Evolutionary conservation across 2,888 invertebrate genomes (phyloP).

Genomic region (Protodeltote pygarga): DNA sequence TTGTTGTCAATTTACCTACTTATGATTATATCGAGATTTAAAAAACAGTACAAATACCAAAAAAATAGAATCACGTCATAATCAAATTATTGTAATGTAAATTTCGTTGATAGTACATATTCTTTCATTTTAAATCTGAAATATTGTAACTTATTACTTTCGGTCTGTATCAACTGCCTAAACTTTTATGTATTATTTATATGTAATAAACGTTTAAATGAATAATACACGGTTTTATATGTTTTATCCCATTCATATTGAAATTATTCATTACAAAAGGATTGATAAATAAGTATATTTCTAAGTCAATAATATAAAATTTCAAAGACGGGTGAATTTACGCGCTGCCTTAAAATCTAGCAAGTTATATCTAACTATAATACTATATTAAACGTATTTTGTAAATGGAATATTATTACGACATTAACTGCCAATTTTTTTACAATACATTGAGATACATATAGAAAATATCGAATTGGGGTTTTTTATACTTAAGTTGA

Average conservation of each 20-base stretch:
- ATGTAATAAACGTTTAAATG: slow-evolving; percentile 68
- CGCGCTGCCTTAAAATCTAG: slow-evolving; percentile 80
- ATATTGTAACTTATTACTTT: slow-evolving; percentile 22
- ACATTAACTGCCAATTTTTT: slow-evolving; percentile 47
- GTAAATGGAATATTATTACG: slow-evolving; percentile 84
- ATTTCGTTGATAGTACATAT: slow-evolving; percentile 22
- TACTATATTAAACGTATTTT: slow-evolving; percentile 78
- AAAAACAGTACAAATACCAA: slow-evolving; percentile 38
- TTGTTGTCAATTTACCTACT: slow-evolving; percentile 27
- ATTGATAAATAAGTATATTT: slow-evolving; percentile 87
- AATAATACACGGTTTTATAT: slow-evolving; percentile 63
- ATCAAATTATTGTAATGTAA: slow-evolving; percentile 18
- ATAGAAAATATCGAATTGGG: slow-evolving; percentile 37
- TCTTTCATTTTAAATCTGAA: slow-evolving; percentile 13
- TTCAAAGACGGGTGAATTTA: slow-evolving; percentile 87
- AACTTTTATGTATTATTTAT: slow-evolving; percentile 54
- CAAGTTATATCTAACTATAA: slow-evolving; percentile 74
- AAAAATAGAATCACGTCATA: slow-evolving; percentile 9
- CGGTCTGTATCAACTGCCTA: slow-evolving; percentile 45
- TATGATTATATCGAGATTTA: slow-evolving; percentile 28
- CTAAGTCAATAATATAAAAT: slow-evolving; percentile 87
- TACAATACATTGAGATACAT: slow-evolving; percentile 30
- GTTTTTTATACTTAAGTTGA: slow-evolving; percentile 41
- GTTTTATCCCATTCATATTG: slow-evolving; percentile 81
- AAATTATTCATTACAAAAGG: slow-evolving; percentile 82